phyloP scores from a whole-genome alignment of 2,888 invertebrate species.

The Dynastes hyllus region DNA sequence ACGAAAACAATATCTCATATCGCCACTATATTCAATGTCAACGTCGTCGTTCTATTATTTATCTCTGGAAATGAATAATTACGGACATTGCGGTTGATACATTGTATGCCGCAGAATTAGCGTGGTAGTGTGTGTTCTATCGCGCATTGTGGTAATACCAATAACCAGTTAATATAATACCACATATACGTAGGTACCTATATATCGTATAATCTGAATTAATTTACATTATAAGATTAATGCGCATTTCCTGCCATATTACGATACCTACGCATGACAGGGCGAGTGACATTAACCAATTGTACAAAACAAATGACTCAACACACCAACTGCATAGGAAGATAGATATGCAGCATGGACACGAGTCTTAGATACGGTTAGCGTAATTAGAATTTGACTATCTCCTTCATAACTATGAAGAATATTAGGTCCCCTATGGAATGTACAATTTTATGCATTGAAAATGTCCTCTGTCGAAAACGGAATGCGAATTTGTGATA shows the following conservation, averaged over 20 bases:
- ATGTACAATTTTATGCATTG: too few species aligned
- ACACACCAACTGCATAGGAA: neutral
- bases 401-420: neutral
- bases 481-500: too few species aligned
- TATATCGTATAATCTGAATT: conserved; percentile 30
- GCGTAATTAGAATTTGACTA: too few species aligned
- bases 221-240: conserved; percentile 43
- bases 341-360: neutral
- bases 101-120: conserved; percentile 14
- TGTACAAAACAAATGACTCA: conserved; percentile 34
- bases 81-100: neutral
- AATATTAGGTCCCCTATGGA: neutral
- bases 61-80: neutral
- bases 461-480: too few species aligned
- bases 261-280: conserved; percentile 35
- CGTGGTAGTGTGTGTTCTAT: conserved; percentile 7
- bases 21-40: neutral
- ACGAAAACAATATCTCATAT: neutral
- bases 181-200: conserved; percentile 15
- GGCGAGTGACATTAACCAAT: conserved; percentile 30
- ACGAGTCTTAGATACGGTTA: neutral
- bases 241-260: conserved; percentile 38
- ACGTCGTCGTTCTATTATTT: neutral
- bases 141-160: conserved; percentile 22
- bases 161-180: conserved; percentile 35